Evolutionary conservation across 2,113 vertebrate species (phyloP).

Genomic region (Ptyas mucosa): DNA sequence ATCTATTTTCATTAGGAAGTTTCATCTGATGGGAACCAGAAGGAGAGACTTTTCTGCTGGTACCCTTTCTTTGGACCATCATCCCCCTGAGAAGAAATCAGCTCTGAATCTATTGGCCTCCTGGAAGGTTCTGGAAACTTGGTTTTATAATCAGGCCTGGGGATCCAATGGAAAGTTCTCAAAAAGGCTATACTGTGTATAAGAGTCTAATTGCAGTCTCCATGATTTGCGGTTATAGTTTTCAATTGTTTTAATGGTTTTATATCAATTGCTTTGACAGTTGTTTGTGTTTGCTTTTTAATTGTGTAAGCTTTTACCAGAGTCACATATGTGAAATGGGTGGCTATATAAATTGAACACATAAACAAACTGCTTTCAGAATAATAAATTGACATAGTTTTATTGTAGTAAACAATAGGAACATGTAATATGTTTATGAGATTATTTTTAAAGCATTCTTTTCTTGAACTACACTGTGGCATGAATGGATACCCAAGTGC

Average conservation of each 20-base stretch:
- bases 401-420: neutral
- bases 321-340: neutral
- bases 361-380: neutral
- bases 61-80: neutral
- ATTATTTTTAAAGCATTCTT: neutral
- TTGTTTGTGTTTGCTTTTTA: neutral
- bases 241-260: neutral
- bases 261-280: neutral
- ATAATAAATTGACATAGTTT: constrained; percentile 1
- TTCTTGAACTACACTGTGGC: neutral
- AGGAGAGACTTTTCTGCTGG: neutral
- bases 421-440: neutral
- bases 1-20: neutral
- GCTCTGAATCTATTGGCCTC: neutral
- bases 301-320: neutral
- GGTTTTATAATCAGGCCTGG: neutral
- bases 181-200: neutral
- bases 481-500: neutral
- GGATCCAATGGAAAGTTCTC: neutral
- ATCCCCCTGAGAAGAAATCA: neutral
- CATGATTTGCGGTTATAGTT: neutral
- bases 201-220: neutral
- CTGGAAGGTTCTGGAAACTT: neutral
- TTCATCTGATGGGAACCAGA: neutral
- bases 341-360: neutral